A percentile compares a stretch with the other conserved stretches of the same genome.
phyloP scores from a whole-genome alignment of 2,113 vertebrate species.

The Pterophyllum scalare region DNA sequence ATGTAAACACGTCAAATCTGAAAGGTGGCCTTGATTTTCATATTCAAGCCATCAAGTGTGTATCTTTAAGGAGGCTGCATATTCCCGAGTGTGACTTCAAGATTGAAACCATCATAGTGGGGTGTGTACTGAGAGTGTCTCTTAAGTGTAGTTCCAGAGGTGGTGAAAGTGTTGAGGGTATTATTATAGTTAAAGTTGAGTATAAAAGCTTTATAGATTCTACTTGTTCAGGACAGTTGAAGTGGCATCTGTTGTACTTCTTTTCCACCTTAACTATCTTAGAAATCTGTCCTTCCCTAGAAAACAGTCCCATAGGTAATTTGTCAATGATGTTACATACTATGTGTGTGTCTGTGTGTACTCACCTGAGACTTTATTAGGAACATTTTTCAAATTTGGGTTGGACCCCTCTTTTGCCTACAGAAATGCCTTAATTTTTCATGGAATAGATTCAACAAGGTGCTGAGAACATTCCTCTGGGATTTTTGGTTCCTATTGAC shows the following conservation, averaged over 20 bases:
- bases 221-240: background rate
- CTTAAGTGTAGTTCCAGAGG: slow-evolving; percentile 35
- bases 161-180: slow-evolving; percentile 25
- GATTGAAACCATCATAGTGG: slow-evolving; percentile 6
- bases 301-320: background rate
- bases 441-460: background rate
- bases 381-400: no score
- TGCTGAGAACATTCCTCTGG: background rate
- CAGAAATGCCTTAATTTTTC: background rate
- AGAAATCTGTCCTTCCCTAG: background rate
- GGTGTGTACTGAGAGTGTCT: slow-evolving; percentile 27
- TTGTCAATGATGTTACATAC: background rate
- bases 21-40: slow-evolving; percentile 28
- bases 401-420: background rate
- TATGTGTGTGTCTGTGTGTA: background rate
- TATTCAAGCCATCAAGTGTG: slow-evolving; percentile 27
- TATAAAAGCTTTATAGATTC: slow-evolving; percentile 26
- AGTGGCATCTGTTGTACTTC: slow-evolving; percentile 7
- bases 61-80: slow-evolving; percentile 19
- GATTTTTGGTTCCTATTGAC: background rate
- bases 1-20: background rate
- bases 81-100: slow-evolving; percentile 17
- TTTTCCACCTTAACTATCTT: background rate
- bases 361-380: background rate
- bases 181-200: slow-evolving; percentile 22